Conservation (phyloP, 2,888 invertebrate genomes). For the Noctua janthe region DNA sequence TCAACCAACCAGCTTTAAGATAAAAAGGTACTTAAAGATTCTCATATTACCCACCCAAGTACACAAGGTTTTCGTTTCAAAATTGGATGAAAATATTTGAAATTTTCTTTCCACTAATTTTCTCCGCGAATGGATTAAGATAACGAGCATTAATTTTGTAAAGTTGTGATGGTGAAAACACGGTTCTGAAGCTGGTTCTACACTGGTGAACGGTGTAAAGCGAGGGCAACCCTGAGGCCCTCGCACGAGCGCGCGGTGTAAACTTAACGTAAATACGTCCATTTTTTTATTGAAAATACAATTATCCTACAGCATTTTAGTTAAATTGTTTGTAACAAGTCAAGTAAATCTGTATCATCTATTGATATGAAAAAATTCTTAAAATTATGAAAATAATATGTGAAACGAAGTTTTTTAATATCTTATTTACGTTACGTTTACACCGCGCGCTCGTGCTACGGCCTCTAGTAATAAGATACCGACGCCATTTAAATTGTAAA, state of each 20-base stretch:
- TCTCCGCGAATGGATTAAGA: slow-evolving; percentile 44
- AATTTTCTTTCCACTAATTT: slow-evolving; percentile 40
- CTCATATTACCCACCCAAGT: slow-evolving; percentile 13
- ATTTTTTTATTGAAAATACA: no score
- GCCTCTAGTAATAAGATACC: neutral
- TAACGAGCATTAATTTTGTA: slow-evolving; percentile 54
- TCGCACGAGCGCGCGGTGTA: no score
- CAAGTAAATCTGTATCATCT: no score
- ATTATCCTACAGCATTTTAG: no score
- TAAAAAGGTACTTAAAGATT: slow-evolving; percentile 35
- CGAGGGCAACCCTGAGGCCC: neutral
- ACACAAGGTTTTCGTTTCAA: slow-evolving; percentile 19
- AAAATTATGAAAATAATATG: no score
- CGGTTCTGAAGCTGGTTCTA: slow-evolving; percentile 43
- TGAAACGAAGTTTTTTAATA: no score
- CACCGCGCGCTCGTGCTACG: no score
- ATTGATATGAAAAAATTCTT: no score
- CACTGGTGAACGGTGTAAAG: slow-evolving; percentile 8
- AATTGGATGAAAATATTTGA: slow-evolving; percentile 39
- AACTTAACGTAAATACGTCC: no score
- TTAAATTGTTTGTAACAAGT: no score
- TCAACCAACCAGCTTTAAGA: slow-evolving; percentile 13
- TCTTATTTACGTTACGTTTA: no score
- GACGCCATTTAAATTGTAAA: slow-evolving; percentile 19
- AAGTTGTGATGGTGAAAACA: slow-evolving; percentile 39